These are phyloP conservation scores for Nomada ruficornis DNA, from an alignment of 2,888 invertebrate species.

Conservation along the genomic window DNA sequence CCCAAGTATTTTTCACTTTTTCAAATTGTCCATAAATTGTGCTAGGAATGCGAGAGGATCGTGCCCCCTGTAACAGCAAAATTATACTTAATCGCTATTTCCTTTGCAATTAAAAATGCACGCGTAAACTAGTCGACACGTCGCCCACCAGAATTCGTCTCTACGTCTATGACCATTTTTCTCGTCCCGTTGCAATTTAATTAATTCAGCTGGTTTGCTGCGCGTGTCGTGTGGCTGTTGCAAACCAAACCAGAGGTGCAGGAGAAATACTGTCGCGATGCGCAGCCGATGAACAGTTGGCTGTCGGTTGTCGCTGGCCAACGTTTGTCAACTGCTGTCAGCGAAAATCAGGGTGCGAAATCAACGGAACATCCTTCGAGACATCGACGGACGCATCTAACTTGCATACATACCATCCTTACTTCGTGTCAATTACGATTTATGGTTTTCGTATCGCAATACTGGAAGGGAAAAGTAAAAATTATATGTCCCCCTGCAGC, in stretches of 20 bases:
- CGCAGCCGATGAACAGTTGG: conserved; percentile 44
- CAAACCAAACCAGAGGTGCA: neutral
- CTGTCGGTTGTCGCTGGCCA: conserved; percentile 48
- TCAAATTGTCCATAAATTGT: conserved; percentile 17
- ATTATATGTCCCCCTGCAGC: too few species aligned
- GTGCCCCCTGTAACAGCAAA: conserved; percentile 12
- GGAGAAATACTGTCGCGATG: conserved; percentile 21
- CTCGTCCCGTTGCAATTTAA: neutral
- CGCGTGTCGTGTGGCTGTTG: neutral
- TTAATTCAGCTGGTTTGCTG: conserved; percentile 20
- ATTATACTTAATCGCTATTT: conserved; percentile 23
- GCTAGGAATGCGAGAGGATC: neutral
- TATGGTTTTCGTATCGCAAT: neutral
- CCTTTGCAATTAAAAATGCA: neutral
- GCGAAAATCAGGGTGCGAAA: conserved; percentile 16
- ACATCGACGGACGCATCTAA: conserved; percentile 23
- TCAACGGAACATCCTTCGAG: conserved; percentile 12
- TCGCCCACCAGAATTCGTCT: neutral
- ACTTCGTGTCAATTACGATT: too few species aligned
- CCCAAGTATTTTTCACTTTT: neutral
- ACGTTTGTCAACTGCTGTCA: conserved; percentile 42
- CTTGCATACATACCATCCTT: neutral
- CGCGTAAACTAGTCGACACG: neutral
- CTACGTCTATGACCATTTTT: neutral
- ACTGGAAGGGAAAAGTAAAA: neutral